Evolutionary conservation across 2,797 vertebrate species (phyloP), one percentile per base, ranked within the genome.

Genomic region (Mormyrops attenuatus): DNA sequence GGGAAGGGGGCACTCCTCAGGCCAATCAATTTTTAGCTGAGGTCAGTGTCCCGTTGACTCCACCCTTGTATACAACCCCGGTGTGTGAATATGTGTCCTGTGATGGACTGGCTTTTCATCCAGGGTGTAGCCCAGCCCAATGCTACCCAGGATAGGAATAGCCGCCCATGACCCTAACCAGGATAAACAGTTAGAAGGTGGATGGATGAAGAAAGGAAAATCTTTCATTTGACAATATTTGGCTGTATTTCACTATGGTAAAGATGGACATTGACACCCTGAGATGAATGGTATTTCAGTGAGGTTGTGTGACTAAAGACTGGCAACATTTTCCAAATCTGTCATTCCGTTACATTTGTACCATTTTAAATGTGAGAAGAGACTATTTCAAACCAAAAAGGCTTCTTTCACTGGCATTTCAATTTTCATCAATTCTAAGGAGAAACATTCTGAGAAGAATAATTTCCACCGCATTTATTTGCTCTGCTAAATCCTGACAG

Each of bases 241-340:
- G 26, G 47, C 22, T 30, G 30, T 53, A 15, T 89, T 55, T 89
- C 38, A 49, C 44, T 26, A 85, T 34, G 80, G 87, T 30, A 50
- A 80, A 66, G 22, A 63, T 85, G 38, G 38, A 66, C 57, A 5
- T 66, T 89, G 41, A 57, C 44, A 55, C 15, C 44, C 20, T 55
- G 15, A 63, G 53, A 50, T n/a, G 11, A 88, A 87, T 63, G 88
- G 89, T 88, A 89, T 53, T 90, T 41, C 85, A 88, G 60, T 86
- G 52, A 52, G 47, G 52, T 11, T 4, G 7, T 38, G 63, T 15
- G 13, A 85, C 47, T 84, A 6, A 30, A 90, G 66, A 49, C 20
- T 26, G 47, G 89, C 34, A 66, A 38, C 15, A 84, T 89, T 50
- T 50, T 69, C 44, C 11, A 73, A 66, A 22, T 63, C 80, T 89